Evolutionary conservation across 2,888 invertebrate species (phyloP).

Genomic region (Lymantria monacha): DNA sequence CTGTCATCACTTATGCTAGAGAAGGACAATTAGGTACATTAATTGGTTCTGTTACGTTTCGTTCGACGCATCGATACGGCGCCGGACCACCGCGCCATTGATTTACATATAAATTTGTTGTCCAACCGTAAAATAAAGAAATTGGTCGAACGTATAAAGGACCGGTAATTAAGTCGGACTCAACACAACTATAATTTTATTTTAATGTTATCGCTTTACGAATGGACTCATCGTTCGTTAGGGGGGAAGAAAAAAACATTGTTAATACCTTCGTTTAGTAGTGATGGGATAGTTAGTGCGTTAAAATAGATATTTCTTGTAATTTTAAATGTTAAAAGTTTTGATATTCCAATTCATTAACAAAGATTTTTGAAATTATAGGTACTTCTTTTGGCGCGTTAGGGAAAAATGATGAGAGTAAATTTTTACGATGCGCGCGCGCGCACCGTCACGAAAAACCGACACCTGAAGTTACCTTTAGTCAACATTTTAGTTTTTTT

Average conservation of each 20-base stretch:
- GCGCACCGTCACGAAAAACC: too few species aligned
- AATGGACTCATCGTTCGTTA: conserved; percentile 48
- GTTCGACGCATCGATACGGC: conserved; percentile 43
- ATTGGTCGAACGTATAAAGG: conserved; percentile 68
- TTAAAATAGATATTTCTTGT: conserved; percentile 32
- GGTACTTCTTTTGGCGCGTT: too few species aligned
- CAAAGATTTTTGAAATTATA: background rate
- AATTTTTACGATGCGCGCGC: too few species aligned
- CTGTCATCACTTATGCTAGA: conserved; percentile 39
- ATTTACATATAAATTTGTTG: conserved; percentile 81
- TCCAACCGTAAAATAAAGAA: conserved; percentile 78
- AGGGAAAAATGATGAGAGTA: too few species aligned
- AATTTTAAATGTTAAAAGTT: conserved; percentile 11
- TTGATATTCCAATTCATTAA: background rate
- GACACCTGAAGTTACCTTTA: too few species aligned
- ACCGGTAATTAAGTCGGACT: conserved; percentile 66
- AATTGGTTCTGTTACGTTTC: conserved; percentile 39
- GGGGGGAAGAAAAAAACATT: conserved; percentile 33
- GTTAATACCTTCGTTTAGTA: conserved; percentile 37
- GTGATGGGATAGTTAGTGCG: conserved; percentile 34
- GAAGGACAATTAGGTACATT: conserved; percentile 46
- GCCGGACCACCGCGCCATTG: conserved; percentile 69
- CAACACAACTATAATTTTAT: conserved; percentile 65
- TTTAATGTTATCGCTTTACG: conserved; percentile 57
- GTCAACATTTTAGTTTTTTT: too few species aligned